Evolutionary conservation across 2,113 vertebrate species (phyloP).

Genomic region (Notarius quadriscutis): DNA sequence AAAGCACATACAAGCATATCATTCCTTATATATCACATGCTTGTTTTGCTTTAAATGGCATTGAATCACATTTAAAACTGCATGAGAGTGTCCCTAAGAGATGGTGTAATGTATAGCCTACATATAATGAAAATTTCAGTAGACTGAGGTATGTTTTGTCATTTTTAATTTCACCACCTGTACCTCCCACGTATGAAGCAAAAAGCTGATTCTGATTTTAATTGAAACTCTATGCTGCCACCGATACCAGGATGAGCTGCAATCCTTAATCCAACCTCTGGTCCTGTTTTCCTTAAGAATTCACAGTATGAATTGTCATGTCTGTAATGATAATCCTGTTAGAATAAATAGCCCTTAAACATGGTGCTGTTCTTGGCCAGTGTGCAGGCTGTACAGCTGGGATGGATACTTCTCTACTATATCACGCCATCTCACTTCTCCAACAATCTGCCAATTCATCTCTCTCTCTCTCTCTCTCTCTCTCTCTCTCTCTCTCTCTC

Average conservation of each 20-base stretch:
- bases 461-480: slow-evolving; percentile 21
- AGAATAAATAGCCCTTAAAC: slow-evolving; percentile 66
- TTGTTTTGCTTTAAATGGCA: background rate
- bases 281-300: slow-evolving; percentile 49
- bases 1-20: background rate
- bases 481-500: slow-evolving; percentile 33
- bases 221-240: slow-evolving; percentile 56
- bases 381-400: slow-evolving; percentile 54
- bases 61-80: background rate
- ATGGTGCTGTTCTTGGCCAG: slow-evolving; percentile 72
- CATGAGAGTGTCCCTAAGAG: background rate
- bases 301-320: slow-evolving; percentile 49
- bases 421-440: slow-evolving; percentile 66
- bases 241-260: slow-evolving; percentile 59
- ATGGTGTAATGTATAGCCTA: slow-evolving; percentile 1
- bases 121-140: background rate
- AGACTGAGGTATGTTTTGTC: background rate
- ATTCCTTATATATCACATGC: background rate
- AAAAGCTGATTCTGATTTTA: slow-evolving; percentile 54
- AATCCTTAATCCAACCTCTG: slow-evolving; percentile 41
- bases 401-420: slow-evolving; percentile 58
- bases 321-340: slow-evolving; percentile 63
- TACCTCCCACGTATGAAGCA: slow-evolving; percentile 2
- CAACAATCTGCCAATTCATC: slow-evolving; percentile 56
- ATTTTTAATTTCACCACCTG: background rate